Evolutionary conservation across 2,797 vertebrate species (phyloP), one percentile per base, ranked within the genome.

Genomic region (Pachyuromys duprasi): DNA sequence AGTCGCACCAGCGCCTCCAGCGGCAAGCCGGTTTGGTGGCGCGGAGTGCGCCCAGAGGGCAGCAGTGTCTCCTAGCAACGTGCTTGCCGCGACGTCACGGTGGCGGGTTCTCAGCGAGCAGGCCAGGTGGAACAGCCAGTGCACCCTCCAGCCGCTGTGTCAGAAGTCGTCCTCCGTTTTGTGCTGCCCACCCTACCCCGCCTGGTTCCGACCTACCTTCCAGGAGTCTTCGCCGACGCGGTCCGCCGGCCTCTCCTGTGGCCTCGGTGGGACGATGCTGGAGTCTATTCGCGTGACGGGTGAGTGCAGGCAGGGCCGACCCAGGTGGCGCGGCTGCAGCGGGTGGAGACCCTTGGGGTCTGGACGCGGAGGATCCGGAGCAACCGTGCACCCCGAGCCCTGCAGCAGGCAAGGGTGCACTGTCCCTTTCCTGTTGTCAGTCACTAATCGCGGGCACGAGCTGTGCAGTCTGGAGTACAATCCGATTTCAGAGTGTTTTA

Each of bases 261-360:
- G 60, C 86, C 67, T 24, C 53, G 31, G 93, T n/a, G 65, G 94
- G 96, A 96, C 55, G 95, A 99, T 99, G 98, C 98, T 99, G 93
- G 98, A 98, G 93, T 99, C 98, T 74, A 98, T 99, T 94, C 98
- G 98, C 55, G 98, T 99, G 96, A 99, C 98, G 62, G 99, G 99
- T 99, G 98, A 99, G 99, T 97, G 96, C 45, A 12, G 70, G 42
- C 65, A 36, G 2, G 26, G 53, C 33, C 39, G 72, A 69, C 86
- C 3, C 82, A 33, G 81, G 45, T 45, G 57, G 15, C 15, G 18
- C 22, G 42, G 55, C 67, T 26, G 69, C 22, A 20, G 81, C 11
- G 3, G 76, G 28, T 36, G 63, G 20, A 76, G 24, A 0, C 4
- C 3, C 0, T 33, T 87, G 69, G 86, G 69, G 55, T 60, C 26